Evolutionary conservation across 2,797 vertebrate genomes (phyloP), one percentile per base, ranked within the genome.

Genomic region (Anolis apletophallus): DNA sequence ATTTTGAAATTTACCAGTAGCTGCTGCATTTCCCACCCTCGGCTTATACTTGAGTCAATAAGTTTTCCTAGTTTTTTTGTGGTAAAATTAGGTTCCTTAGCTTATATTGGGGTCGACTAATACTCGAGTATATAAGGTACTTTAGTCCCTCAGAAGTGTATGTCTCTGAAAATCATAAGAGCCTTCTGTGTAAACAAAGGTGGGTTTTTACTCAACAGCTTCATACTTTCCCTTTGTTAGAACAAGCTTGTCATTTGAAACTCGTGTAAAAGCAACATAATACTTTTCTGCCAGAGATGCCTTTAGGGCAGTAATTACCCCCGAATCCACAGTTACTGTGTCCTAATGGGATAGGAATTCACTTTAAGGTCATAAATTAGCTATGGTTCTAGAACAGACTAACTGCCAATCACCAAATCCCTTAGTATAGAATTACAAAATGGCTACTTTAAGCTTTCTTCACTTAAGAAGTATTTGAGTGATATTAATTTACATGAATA

Each of bases 221-320:
- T 16, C 67, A 40, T 46, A 84, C 50, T 46, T 77, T 80, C 29
- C n/a, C 50, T 54, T 55, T 50, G 54, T 46, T 80, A 71, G 81
- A 86, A 68, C 21, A 71, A 77, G 50, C 85, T 88, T 52, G 5
- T 82, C 34, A 88, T 87, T 79, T 14, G 3, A 73, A 74, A 80
- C 40, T 61, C 54, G 74, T 78, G 72, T 74, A 89, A 80, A 74
- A 9, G 61, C 3, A 71, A 85, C 81, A 89, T 80, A 92, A 46
- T 64, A 88, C 12, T 26, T 46, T 87, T 64, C n/a, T 50, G 36
- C 36, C 2, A 23, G 72, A 26, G 19, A 21, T 85, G 83, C 87
- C 59, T 40, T 59, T 55, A 64, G 71, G 68, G 16, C 85, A 17
- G 21, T 83, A 19, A 12, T 79, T 89, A 68, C 54, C 76, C 89